Evolutionary conservation across 2,888 invertebrate species (phyloP), one percentile per base, ranked within the genome.

Genomic region (Xanthorhoe spadicearia): DNA sequence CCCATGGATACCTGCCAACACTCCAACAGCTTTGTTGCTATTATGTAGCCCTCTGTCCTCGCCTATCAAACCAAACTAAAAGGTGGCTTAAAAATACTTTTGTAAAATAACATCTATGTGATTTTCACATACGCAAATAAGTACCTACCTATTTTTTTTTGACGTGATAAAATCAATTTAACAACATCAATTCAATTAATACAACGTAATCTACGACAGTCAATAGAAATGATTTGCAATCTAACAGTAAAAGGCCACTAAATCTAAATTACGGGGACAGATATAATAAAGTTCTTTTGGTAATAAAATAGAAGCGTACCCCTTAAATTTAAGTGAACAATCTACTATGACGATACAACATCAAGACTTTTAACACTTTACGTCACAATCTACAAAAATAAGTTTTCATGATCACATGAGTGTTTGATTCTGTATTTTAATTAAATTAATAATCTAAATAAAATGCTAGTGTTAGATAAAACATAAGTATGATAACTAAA

Each of bases 291-390:
- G 19, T 43, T 48, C 10, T 48, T 62, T 54, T 52, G 32, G 46
- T 57, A 35, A 19, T 57, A 54, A 61, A 58, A 52, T 57, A 59
- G 54, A 70, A 48, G 43, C 61, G 68, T 69, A 61, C 74, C 75
- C 77, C 76, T 75, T 74, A 73, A 56, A 62, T 61, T 61, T 63
- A 66, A 53, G 75, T 74, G 76, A 75, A 76, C 70, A 72, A 76
- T 77, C 81, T 83, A 83, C 74, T 35, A 77, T 77, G 75, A 87
- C 80, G 80, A 81, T 79, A 91, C 89, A 82, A 90, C 90, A 91
- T 84, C 84, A 76, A 90, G 85, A 89, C 77, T 81, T 85, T 80
- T 82, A 54, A 55, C 46, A 65, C 68, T 23, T 23, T 59, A 61
- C 62, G 38, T 73, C 74, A 77, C 70, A 68, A 67, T 75, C 80